These are phyloP conservation scores for Sebastes paucispinis DNA, from an alignment of 2,797 vertebrate genomes.

Conservation along the genomic window DNA sequence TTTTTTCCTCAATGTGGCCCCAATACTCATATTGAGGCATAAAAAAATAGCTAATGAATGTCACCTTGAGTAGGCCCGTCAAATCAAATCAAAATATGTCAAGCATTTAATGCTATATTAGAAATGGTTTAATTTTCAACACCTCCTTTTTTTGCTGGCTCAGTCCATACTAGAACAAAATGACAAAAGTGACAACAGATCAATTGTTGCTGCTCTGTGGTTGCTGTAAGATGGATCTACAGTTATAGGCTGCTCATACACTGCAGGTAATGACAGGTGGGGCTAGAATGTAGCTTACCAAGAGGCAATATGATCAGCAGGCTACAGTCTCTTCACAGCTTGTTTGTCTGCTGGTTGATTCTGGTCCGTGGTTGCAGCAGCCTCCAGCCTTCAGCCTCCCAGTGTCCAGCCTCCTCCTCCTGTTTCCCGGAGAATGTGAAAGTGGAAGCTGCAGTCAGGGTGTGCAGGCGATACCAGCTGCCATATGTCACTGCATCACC, in stretches of 20 bases:
- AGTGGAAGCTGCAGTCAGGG: conserved; percentile 47
- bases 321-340: neutral
- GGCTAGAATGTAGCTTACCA: conserved; percentile 34
- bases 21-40: neutral
- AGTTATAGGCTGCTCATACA: neutral
- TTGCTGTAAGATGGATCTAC: neutral
- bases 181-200: neutral
- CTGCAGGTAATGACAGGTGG: conserved; percentile 38
- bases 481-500: conserved; percentile 54
- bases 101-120: no score
- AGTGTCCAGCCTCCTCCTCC: neutral
- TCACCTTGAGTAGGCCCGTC: conserved; percentile 38
- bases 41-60: conserved; percentile 24
- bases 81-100: no score
- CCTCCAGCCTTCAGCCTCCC: conserved; percentile 8
- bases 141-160: neutral
- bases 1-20: no score
- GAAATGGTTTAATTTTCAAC: neutral
- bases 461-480: conserved; percentile 20
- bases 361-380: conserved; percentile 15
- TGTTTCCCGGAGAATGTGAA: neutral
- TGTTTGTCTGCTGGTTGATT: neutral
- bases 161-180: neutral
- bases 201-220: conserved; percentile 7
- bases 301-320: neutral